Base-by-base conservation (phyloP, 2,797 vertebrate species). In the Heterohyrax brucei region DNA sequence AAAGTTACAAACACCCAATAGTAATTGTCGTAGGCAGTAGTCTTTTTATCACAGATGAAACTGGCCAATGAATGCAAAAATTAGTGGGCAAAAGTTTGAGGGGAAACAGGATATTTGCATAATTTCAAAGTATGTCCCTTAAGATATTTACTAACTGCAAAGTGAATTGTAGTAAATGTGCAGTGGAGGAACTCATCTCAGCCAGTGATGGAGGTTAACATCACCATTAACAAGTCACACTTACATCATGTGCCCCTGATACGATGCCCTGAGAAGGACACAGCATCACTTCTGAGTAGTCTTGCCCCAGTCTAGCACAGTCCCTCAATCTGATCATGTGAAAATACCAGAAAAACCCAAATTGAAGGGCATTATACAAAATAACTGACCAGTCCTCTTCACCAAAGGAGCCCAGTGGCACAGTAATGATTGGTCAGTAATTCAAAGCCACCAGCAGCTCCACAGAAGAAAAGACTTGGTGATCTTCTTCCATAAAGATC, bases 241-340 rank as follows among this genome's bases (percentile, higher is more conserved):
- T 0, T 9, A 7, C 26, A 22, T 18, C 2, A 6, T 24, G 18
- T 70, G 10, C 9, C 24, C 53, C 10, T 10, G 19, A 21, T 22
- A 12, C 1, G 14, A 39, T 10, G 26, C 16, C 48, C 3, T 24
- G 22, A 26, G 10, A 46, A 26, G 44, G 44, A 7, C 39, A 46
- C 73, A 68, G 6, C 66, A 75, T 46, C 24, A 30, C 1, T 50
- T 48, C 14, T 8, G 12, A 33, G 10, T 28, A 33, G 48, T 61
- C 39, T 56, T 50, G 73, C 19, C 16, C 5, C 6, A 46, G 61
- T 39, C 39, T 39, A 56, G 7, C 13, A 6, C 26, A 3, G 12
- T 53, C 48, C 7, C 39, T 61, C 30, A 8, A 14, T 75, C 22
- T 13, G 39, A 81, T 28, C 5, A 28, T 2, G 7, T 56, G n/a